phyloP scores from a whole-genome alignment of 2,113 vertebrate species.

The Eolophus roseicapilla region DNA sequence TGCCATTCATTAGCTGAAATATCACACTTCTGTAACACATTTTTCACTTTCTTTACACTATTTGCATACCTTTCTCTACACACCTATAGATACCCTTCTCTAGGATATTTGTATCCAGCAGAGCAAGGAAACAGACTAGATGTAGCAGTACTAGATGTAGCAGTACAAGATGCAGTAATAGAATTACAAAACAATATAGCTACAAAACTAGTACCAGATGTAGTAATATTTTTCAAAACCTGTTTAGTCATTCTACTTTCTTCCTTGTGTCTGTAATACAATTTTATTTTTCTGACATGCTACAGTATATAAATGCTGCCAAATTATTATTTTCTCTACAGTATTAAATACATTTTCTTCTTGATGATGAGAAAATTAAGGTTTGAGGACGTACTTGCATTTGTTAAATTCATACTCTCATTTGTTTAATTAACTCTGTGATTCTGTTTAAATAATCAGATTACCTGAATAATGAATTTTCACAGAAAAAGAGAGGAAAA shows the following conservation, averaged over 20 bases:
- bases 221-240: slow-evolving; percentile 1
- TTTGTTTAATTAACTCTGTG: background rate
- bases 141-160: background rate
- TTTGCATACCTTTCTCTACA: background rate
- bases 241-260: background rate
- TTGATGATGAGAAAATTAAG: background rate
- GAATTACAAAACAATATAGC: background rate
- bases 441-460: background rate
- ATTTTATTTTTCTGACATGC: background rate
- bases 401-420: background rate
- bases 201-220: background rate
- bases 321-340: background rate
- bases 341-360: background rate
- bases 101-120: background rate
- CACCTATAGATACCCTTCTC: background rate
- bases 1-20: background rate
- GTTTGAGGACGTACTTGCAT: background rate
- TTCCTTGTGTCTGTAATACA: background rate
- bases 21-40: background rate
- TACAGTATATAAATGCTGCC: background rate
- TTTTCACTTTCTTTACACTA: background rate
- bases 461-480: background rate
- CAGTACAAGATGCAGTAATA: background rate
- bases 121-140: background rate
- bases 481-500: background rate